Percentiles rank a stretch among this genome's conserved stretches.
Conservation (phyloP, 2,888 invertebrate genomes). For the Carabus problematicus region DNA sequence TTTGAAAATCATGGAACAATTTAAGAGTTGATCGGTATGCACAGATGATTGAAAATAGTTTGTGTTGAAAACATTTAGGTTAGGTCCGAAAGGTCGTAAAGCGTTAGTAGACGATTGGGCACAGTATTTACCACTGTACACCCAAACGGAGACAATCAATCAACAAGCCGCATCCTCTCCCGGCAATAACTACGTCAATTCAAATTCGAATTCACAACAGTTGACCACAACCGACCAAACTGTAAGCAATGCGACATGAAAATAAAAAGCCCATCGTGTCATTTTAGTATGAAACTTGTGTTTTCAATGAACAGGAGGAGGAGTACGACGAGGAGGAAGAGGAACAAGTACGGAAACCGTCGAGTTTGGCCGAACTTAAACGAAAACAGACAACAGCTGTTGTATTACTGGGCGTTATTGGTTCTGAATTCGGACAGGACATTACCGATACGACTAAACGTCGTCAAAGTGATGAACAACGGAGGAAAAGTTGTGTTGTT, state of each 20-base stretch:
- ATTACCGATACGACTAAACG: conserved; percentile 71
- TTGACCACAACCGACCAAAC: conserved; percentile 46
- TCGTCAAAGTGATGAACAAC: conserved; percentile 65
- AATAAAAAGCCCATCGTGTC: too few species aligned
- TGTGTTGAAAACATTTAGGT: conserved; percentile 56
- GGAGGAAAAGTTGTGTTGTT: conserved; percentile 82
- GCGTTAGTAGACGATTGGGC: conserved; percentile 95
- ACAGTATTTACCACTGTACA: conserved; percentile 89
- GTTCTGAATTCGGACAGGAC: conserved; percentile 98
- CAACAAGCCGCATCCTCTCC: conserved; percentile 67
- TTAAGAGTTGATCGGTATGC: too few species aligned
- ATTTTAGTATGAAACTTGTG: too few species aligned
- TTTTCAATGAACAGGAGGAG: conserved; percentile 67
- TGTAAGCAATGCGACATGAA: conserved; percentile 50
- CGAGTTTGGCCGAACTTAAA: conserved; percentile 84
- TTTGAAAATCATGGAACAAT: too few species aligned
- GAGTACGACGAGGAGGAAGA: conserved; percentile 87
- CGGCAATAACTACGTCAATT: conserved; percentile 60
- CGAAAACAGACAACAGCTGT: conserved; percentile 97
- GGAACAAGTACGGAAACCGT: conserved; percentile 84
- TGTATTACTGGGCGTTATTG: conserved; percentile 94
- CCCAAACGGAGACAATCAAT: conserved; percentile 79
- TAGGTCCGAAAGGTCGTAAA: conserved; percentile 91
- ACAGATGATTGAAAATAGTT: too few species aligned
- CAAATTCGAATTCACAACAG: conserved; percentile 46